Evolutionary conservation across 1,140 invertebrate species (phyloP), one percentile per base, ranked within the genome.

Genomic region (Neotoxoptera formosana): DNA sequence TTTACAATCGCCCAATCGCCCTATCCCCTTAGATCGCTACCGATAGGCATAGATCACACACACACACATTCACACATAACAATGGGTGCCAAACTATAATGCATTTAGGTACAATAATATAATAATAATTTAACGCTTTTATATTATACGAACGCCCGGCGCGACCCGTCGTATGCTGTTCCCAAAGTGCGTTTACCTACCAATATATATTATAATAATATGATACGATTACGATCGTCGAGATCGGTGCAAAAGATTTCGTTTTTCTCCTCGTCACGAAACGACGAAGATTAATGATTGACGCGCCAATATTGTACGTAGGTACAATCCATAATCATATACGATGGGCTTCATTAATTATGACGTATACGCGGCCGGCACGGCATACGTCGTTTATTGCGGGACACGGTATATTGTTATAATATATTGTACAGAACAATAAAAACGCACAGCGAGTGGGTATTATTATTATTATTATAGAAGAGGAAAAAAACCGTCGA

Each of bases 401-500:
- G 4, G 41, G 34, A 41, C 36, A 36, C 23, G 53, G 53, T 21
- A 4, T 21, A 60, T 41, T 90, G 88, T 90, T 41, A 41, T n/a
- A n/a, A n/a, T n/a, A n/a, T 90, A 41, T 90, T 53, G 88, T 89
- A 7, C 30, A 45, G 23, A 60, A 90, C 51, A 90, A 90, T 90
- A 56, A 7, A n/a, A 7, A n/a, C 30, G 47, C n/a, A 34, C 48
- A 56, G 87, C n/a, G 48, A 53, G 48, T n/a, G 30, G 41, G 20
- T 83, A 36, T 48, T 48, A 45, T 41, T 41, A 41, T 41, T 41
- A 41, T 41, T 41, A 41, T 41, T 41, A 41, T 41, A 87, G 2
- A 2, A 41, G 25, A 25, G 25, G 14, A 51, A 90, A 90, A 90
- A 60, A 60, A 60, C 45, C 53, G 88, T 60, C 17, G 9, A 90